Evolutionary conservation across 2,888 invertebrate species (phyloP).

Genomic region (Drosophila quinaria): DNA sequence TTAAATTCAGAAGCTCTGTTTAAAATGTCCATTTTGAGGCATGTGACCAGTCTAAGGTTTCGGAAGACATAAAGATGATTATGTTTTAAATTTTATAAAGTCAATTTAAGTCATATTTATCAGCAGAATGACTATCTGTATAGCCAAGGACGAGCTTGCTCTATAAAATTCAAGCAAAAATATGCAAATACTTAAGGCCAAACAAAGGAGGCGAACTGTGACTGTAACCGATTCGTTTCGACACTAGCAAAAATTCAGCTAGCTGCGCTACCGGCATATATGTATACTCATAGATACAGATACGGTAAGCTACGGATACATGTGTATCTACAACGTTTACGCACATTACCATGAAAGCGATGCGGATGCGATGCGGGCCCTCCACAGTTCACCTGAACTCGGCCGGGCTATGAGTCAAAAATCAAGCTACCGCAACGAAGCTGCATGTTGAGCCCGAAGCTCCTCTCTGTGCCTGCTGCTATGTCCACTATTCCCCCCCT

Average conservation of each 20-base stretch:
- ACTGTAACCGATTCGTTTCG: conserved; percentile 65
- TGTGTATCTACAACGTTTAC: conserved; percentile 38
- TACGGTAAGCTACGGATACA: conserved; percentile 8
- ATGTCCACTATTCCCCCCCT: neutral
- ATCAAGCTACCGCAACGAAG: conserved; percentile 78
- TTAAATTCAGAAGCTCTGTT: too few relatives aligned
- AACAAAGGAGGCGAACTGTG: conserved; percentile 71
- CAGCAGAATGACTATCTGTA: neutral
- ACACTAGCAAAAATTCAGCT: conserved; percentile 50
- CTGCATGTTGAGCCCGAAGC: conserved; percentile 42
- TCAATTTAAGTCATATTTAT: too few relatives aligned
- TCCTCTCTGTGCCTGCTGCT: neutral
- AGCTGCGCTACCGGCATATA: conserved; percentile 35
- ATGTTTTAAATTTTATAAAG: too few relatives aligned
- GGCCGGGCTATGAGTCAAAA: conserved; percentile 70
- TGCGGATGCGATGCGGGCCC: conserved; percentile 70
- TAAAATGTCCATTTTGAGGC: too few relatives aligned
- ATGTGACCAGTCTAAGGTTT: too few relatives aligned
- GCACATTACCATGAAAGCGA: conserved; percentile 68
- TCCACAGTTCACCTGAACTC: conserved; percentile 56
- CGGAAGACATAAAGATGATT: too few relatives aligned
- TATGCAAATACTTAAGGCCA: conserved; percentile 23
- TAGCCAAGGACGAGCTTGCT: conserved; percentile 8
- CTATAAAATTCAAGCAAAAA: neutral
- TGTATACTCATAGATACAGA: conserved; percentile 8